A percentile compares a stretch with the other conserved stretches of the same genome.
These are phyloP conservation scores for Tetrapedia diversipes DNA, from an alignment of 2,888 invertebrate genomes.

Conservation along the genomic window DNA sequence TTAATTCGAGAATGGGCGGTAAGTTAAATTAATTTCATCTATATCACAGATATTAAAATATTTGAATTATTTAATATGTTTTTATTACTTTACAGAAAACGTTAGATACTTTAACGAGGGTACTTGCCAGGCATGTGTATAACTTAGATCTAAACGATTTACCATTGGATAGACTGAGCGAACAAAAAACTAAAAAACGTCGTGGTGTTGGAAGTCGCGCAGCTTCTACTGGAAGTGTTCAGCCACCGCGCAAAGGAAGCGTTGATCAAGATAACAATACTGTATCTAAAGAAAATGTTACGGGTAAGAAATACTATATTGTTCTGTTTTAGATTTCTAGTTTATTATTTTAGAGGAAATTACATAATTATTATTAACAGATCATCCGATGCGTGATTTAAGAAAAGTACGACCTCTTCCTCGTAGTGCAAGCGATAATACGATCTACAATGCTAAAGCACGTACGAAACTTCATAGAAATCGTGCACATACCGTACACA, in stretches of 20 bases:
- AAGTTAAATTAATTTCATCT: conserved; percentile 78
- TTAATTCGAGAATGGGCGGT: conserved; percentile 98
- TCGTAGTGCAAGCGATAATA: conserved; percentile 82
- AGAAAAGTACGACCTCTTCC: conserved; percentile 79
- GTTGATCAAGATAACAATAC: conserved; percentile 77
- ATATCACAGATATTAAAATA: not conserved
- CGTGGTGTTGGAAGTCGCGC: conserved; percentile 83
- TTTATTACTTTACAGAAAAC: conserved; percentile 88
- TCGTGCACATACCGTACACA: conserved; percentile 73
- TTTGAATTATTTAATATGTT: not conserved
- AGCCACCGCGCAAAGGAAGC: conserved; percentile 79
- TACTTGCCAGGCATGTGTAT: conserved; percentile 97
- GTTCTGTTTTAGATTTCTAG: not conserved
- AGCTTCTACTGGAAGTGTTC: conserved; percentile 80
- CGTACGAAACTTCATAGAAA: conserved; percentile 76
- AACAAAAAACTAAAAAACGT: conserved; percentile 89
- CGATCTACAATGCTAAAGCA: conserved; percentile 78
- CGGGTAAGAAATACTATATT: conserved; percentile 68
- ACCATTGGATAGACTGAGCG: conserved; percentile 90
- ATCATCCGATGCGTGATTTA: conserved; percentile 78
- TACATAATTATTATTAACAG: conserved; percentile 58
- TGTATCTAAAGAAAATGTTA: conserved; percentile 77
- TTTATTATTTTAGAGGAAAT: not conserved
- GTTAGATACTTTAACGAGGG: conserved; percentile 97
- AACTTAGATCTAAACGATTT: conserved; percentile 95